Evolutionary conservation across 1,140 invertebrate species (phyloP).

Genomic region (Sycobia sp.): DNA sequence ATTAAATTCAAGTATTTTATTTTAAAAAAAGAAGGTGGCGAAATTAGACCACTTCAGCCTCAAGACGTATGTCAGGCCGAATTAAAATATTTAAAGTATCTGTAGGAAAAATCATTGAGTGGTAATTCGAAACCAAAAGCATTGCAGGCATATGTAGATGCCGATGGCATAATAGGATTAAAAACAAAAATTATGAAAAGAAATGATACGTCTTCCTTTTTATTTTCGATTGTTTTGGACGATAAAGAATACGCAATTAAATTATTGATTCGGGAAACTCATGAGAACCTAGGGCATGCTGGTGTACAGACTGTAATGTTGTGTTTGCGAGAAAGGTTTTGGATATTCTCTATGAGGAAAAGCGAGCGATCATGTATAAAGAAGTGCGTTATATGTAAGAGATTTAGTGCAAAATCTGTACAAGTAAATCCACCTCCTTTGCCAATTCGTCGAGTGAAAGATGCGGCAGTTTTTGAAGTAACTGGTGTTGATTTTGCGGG

Average conservation of each 20-base stretch:
- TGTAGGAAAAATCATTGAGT: no score
- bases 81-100: no score
- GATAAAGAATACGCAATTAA: no score
- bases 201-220: slow-evolving; percentile 36
- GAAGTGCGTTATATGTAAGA: slow-evolving; percentile 42
- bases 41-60: no score
- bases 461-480: slow-evolving; percentile 38
- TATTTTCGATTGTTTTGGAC: no score
- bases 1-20: background rate
- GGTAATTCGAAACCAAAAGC: no score
- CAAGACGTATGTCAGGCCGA: no score
- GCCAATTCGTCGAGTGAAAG: slow-evolving; percentile 34
- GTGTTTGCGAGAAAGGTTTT: slow-evolving; percentile 38
- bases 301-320: slow-evolving; percentile 37
- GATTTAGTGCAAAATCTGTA: slow-evolving; percentile 38
- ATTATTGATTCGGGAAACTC: slow-evolving; percentile 39
- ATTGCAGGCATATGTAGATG: no score
- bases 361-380: slow-evolving; percentile 37
- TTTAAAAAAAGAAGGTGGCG: no score
- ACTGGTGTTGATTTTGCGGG: slow-evolving; percentile 41
- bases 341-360: slow-evolving; percentile 37
- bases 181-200: slow-evolving; percentile 40
- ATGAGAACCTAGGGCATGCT: slow-evolving; percentile 37
- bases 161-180: no score
- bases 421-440: slow-evolving; percentile 33